Conservation (phyloP, 2,113 vertebrate genomes). For the Clarias batrachus region DNA sequence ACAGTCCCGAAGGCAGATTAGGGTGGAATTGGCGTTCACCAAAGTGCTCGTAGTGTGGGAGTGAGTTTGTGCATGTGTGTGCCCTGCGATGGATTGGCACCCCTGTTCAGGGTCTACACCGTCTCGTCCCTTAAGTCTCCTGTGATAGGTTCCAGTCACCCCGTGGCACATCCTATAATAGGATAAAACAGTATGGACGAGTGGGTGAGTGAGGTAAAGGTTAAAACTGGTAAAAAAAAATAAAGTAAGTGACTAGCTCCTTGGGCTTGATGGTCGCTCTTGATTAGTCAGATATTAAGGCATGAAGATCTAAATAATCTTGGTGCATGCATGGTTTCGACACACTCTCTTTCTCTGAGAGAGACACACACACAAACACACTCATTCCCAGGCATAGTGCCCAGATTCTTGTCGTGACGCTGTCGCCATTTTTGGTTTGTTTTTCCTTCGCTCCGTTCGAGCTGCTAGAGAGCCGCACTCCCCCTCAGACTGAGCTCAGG, state of each 20-base stretch:
- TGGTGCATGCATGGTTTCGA: neutral
- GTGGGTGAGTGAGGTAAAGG: no score
- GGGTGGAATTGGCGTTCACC: no score
- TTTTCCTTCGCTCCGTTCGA: slow-evolving; percentile 3
- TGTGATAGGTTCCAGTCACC: no score
- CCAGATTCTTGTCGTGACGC: slow-evolving; percentile 10
- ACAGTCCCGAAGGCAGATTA: no score
- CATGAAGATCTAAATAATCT: neutral
- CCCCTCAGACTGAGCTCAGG: slow-evolving; percentile 16
- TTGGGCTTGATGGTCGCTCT: neutral
- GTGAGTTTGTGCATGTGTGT: no score
- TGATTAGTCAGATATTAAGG: neutral
- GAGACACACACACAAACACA: neutral
- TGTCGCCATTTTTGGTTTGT: slow-evolving; percentile 5
- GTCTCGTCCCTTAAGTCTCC: no score
- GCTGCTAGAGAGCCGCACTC: slow-evolving; percentile 7
- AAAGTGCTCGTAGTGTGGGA: no score
- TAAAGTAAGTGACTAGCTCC: neutral
- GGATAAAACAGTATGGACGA: no score
- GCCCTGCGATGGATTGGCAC: no score
- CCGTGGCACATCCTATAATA: no score
- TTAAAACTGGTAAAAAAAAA: no score
- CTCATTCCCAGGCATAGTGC: neutral
- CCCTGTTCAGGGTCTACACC: no score
- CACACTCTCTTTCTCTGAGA: neutral